A percentile compares a stretch with the other conserved stretches of the same genome.
phyloP scores from a whole-genome alignment of 2,888 invertebrate species.

The Sclerodermus sp. region DNA sequence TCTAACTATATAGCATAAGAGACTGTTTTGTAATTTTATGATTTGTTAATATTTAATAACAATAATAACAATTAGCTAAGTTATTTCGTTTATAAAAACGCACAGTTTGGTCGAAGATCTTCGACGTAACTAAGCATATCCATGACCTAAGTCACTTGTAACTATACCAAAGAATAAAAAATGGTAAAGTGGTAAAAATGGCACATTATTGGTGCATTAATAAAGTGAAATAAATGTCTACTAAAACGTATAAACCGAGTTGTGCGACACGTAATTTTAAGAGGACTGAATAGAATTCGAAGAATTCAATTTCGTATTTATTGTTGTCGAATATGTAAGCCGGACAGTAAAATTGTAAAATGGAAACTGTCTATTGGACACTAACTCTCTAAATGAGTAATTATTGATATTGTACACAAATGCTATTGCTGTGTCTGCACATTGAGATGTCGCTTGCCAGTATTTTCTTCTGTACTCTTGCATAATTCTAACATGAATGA shows the following conservation, averaged over 20 bases:
- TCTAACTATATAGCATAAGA: background rate
- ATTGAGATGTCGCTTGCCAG: conserved; percentile 51
- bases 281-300: too few species aligned
- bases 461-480: conserved; percentile 51
- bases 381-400: background rate
- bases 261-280: background rate
- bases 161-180: background rate
- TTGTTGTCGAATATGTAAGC: too few species aligned
- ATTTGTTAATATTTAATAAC: conserved; percentile 33
- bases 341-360: background rate
- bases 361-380: background rate
- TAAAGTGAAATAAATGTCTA: background rate
- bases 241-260: background rate
- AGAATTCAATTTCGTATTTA: too few species aligned
- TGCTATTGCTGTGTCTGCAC: conserved; percentile 51
- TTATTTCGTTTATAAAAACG: too few species aligned
- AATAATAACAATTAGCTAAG: conserved; percentile 22
- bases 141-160: conserved; percentile 21
- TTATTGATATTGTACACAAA: conserved; percentile 38
- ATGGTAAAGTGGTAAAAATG: background rate
- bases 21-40: conserved; percentile 22
- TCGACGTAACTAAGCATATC: conserved; percentile 40
- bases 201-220: too few species aligned
- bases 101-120: background rate
- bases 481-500: conserved; percentile 46